Percentiles rank a stretch among this genome's conserved stretches.
These are phyloP conservation scores for Microtus oregoni DNA, from an alignment of 2,113 vertebrate genomes.

Conservation along the genomic window DNA sequence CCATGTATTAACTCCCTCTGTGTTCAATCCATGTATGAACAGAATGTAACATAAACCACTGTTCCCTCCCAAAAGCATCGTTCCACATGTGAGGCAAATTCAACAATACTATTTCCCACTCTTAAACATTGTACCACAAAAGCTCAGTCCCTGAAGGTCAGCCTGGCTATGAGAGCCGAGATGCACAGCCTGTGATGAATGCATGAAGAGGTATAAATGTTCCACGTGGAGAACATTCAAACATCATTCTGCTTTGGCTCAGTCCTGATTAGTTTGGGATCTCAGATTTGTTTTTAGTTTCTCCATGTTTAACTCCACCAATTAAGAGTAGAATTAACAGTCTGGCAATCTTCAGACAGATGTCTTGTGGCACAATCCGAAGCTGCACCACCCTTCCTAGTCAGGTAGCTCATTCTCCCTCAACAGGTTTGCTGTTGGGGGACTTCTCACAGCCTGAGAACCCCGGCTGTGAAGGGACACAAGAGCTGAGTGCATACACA, in stretches of 20 bases:
- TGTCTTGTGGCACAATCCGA: neutral
- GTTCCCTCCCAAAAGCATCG: neutral
- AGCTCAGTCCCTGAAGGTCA: neutral
- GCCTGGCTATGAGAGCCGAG: too few species aligned
- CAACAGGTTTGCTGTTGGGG: too few species aligned
- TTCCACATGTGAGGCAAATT: neutral
- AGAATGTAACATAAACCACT: neutral
- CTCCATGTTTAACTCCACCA: neutral
- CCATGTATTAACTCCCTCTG: neutral
- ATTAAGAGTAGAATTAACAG: neutral
- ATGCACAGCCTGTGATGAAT: rapidly evolving
- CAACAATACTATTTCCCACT: neutral
- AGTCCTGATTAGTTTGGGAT: neutral
- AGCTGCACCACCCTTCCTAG: too few species aligned
- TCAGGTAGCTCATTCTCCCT: rapidly evolving
- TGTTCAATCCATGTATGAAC: neutral
- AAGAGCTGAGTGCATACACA: too few species aligned
- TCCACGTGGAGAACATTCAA: neutral
- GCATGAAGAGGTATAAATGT: rapidly evolving
- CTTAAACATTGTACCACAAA: neutral
- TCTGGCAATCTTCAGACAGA: neutral
- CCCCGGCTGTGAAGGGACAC: too few species aligned
- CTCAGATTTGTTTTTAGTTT: neutral
- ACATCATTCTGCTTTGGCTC: too few species aligned
- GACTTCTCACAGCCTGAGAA: neutral